phyloP scores from a whole-genome alignment of 2,888 invertebrate species.

The Chrysolina oricalcia region DNA sequence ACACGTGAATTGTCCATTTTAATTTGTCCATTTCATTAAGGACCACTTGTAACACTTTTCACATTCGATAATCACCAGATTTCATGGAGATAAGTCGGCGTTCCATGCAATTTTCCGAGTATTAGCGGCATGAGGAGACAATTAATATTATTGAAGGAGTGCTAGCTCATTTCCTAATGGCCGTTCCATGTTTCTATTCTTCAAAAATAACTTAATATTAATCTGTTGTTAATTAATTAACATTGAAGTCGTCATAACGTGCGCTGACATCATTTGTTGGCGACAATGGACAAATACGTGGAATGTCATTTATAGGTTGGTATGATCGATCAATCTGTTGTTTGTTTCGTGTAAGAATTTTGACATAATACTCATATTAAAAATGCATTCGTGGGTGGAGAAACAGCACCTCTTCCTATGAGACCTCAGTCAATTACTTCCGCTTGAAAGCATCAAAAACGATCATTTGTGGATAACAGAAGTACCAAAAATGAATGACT shows the following conservation, averaged over 20 bases:
- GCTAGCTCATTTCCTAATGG: conserved; percentile 64
- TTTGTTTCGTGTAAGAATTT: conserved; percentile 6
- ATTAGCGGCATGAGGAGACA: conserved; percentile 56
- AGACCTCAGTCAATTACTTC: too few species aligned
- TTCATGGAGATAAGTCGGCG: conserved; percentile 66
- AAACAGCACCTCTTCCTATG: too few species aligned
- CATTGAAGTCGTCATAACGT: conserved; percentile 37
- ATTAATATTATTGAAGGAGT: conserved; percentile 65
- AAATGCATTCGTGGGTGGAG: neutral
- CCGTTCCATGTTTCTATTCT: conserved; percentile 56
- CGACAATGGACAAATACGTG: neutral
- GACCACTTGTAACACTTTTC: conserved; percentile 52
- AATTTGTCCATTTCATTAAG: conserved; percentile 52
- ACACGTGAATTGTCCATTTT: conserved; percentile 21
- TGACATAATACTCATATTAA: neutral
- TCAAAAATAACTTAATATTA: conserved; percentile 56
- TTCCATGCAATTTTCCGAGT: conserved; percentile 59
- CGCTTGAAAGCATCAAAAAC: too few species aligned
- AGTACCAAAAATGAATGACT: too few species aligned
- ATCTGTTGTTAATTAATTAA: conserved; percentile 49
- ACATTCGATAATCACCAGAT: conserved; percentile 65
- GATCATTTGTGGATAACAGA: too few species aligned
- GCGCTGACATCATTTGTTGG: conserved; percentile 29
- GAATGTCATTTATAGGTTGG: conserved; percentile 5
- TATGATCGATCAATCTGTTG: conserved; percentile 12